These are phyloP conservation scores for cat (Felis catus) DNA, from an alignment of 2,113 vertebrate genomes.

Conservation along the genomic window F.catus_Fca126_mat1.0 CM031424.1:56169501-56170000, in stretches of 20 bases:
- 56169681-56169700: slow-evolving; percentile 43
- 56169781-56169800: neutral
- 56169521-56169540: neutral
- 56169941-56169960: neutral
- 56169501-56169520: slow-evolving; percentile 18
- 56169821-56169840: neutral
- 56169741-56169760: neutral
- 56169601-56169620: neutral
- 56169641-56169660: slow-evolving; percentile 17
- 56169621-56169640: neutral
- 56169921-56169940: neutral
- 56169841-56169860: neutral
- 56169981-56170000: neutral
- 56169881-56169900: neutral
- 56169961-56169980: neutral
- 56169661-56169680: neutral
- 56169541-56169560: neutral
- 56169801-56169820: neutral
- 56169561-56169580: neutral
- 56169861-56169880: neutral
- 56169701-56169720: neutral
- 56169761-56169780: neutral
- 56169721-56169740: neutral
- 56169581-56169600: neutral
- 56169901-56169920: neutral